A percentile compares a stretch with the other conserved stretches of the same genome.
These are phyloP conservation scores for Clepsis dumicolana DNA, from an alignment of 2,888 invertebrate genomes.

Conservation along the genomic window DNA sequence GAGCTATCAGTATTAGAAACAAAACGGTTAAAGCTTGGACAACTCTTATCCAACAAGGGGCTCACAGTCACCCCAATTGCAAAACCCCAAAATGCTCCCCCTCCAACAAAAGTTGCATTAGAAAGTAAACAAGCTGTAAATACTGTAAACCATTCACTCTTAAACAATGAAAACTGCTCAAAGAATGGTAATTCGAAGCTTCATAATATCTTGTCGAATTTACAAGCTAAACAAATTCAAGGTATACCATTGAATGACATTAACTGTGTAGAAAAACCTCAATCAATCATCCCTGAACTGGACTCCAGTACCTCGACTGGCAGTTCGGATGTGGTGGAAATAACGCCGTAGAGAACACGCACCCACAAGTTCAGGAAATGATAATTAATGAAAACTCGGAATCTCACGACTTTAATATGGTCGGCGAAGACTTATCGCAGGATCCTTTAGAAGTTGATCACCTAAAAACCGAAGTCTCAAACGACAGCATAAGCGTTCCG, in stretches of 20 bases:
- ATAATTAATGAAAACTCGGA: constrained; percentile 80
- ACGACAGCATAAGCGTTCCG: constrained; percentile 57
- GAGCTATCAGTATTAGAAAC: constrained; percentile 72
- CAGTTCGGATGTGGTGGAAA: constrained; percentile 69
- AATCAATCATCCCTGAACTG: constrained; percentile 61
- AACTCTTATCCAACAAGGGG: constrained; percentile 74
- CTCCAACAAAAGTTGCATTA: constrained; percentile 60
- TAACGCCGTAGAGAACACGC: constrained; percentile 65
- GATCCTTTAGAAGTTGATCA: constrained; percentile 78
- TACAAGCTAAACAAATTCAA: constrained; percentile 78
- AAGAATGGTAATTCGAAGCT: constrained; percentile 84
- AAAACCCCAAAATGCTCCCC: constrained; percentile 60
- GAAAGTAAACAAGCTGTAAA: constrained; percentile 66
- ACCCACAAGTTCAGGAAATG: constrained; percentile 72
- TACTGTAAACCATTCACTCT: constrained; percentile 66
- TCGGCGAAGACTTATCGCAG: constrained; percentile 72
- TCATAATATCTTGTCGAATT: constrained; percentile 78
- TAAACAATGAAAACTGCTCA: constrained; percentile 79
- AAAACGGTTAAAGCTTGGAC: constrained; percentile 78
- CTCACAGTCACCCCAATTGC: constrained; percentile 71
- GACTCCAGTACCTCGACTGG: constrained; percentile 74
- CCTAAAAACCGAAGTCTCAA: constrained; percentile 55
- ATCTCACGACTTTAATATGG: constrained; percentile 69
- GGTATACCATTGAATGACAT: constrained; percentile 66
- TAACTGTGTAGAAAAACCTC: constrained; percentile 64